Evolutionary conservation across 2,888 invertebrate genomes (phyloP), one percentile per base, ranked within the genome.

Genomic region (Rosalia funebris): DNA sequence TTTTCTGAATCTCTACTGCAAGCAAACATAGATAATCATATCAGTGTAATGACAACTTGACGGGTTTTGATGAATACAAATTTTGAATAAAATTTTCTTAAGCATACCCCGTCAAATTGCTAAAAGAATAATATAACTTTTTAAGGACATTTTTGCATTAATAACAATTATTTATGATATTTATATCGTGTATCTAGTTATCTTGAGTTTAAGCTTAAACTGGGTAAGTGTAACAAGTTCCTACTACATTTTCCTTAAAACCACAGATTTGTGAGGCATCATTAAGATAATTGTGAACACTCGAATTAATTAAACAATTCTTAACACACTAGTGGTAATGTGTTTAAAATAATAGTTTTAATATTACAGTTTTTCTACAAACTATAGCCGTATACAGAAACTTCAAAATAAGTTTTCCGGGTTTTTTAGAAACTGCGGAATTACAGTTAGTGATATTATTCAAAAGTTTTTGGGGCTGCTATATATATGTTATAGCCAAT

Each of bases 21-120:
- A 62, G 50, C 52, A 55, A 45, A 52, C 48, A 58, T 62, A 25
- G 62, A 62, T 60, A 60, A 60, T 60, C 63, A 63, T 60, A 63
- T 63, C 63, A 63, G 55, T 60, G 60, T 58, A 60, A 54, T 48
- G 32, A 39, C 56, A 57, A 39, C 41, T 47, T 57, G 47, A 57
- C 48, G 47, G 25, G 25, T 7, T 3, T 25, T n/a, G n/a, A n/a
- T n/a, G n/a, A n/a, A n/a, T n/a, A n/a, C n/a, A n/a, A n/a, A 46
- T 39, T 12, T 19, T 12, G 15, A 9, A 14, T 39, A 7, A 17
- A 42, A 32, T 41, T 42, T 31, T 31, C 41, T 16, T 42, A 42
- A 53, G 41, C 39, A 25, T 39, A 42, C n/a, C 32, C 48, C 42
- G 50, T 44, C 44, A 57, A 57, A 41, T 50, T 42, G 57, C 42